Conservation (phyloP, 2,888 invertebrate genomes). For the Julus scanicus region DNA sequence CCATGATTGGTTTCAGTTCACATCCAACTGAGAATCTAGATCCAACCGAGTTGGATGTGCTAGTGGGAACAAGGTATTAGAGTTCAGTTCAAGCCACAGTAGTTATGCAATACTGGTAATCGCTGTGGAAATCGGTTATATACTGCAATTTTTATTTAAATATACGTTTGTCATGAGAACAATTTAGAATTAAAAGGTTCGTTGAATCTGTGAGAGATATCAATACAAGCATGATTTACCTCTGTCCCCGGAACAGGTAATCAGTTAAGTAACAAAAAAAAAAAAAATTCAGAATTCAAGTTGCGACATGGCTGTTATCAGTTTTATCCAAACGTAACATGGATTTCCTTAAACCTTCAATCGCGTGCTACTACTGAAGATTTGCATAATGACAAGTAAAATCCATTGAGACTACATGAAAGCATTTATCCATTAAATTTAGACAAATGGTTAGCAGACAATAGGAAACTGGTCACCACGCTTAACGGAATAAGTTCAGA, state of each 20-base stretch:
- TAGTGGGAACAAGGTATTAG: too few relatives aligned
- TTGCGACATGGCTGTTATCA: background rate
- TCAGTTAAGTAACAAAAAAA: background rate
- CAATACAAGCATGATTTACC: background rate
- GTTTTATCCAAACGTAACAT: background rate
- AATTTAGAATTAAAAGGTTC: background rate
- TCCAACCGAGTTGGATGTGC: too few relatives aligned
- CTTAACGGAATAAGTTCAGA: background rate
- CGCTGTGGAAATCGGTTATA: background rate
- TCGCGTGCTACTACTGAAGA: background rate
- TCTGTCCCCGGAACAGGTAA: background rate
- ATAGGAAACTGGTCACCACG: background rate
- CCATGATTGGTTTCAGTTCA: too few relatives aligned
- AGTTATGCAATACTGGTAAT: background rate
- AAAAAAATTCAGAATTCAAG: background rate
- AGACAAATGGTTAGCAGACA: background rate
- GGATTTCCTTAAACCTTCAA: background rate
- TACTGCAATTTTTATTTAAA: background rate
- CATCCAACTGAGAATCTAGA: too few relatives aligned
- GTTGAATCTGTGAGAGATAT: background rate
- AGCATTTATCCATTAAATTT: background rate
- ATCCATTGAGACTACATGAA: background rate
- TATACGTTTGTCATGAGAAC: background rate
- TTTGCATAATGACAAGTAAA: conserved; percentile 2
- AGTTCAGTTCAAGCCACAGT: too few relatives aligned